Conservation (phyloP, 2,113 vertebrate genomes). For the Ia io region DNA sequence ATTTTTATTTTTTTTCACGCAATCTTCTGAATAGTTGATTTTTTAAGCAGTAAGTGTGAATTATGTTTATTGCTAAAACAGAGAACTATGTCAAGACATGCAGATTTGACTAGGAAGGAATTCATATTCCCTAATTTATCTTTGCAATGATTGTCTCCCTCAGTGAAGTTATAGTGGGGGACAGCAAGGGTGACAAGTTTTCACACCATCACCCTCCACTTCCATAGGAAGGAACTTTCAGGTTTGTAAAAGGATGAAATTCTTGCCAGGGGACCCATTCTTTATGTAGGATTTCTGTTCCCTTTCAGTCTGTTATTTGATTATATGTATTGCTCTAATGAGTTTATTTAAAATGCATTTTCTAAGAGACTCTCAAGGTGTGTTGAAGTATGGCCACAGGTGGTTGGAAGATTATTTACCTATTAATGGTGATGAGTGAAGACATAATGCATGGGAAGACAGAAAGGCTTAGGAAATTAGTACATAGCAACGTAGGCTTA, state of each 20-base stretch:
- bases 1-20: background rate
- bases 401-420: conserved; percentile 54
- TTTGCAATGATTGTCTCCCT: background rate
- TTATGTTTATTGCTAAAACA: background rate
- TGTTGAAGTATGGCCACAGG: conserved; percentile 44
- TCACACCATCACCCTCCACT: fast-evolving
- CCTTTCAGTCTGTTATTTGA: conserved; percentile 7
- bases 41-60: background rate
- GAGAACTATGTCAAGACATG: background rate
- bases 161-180: background rate
- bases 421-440: conserved; percentile 34
- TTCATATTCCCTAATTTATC: background rate
- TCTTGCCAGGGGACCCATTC: background rate
- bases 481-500: background rate
- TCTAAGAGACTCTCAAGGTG: conserved; percentile 57
- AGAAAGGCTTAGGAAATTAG: conserved; percentile 39
- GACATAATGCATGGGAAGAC: background rate
- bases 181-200: background rate
- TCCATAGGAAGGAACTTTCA: background rate
- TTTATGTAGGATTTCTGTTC: conserved; percentile 1
- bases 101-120: background rate
- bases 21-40: background rate
- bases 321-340: conserved; percentile 37
- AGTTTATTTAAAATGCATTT: conserved; percentile 63
- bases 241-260: background rate